Conservation (phyloP, 1,140 invertebrate species). For the Chlorops oryzae region DNA sequence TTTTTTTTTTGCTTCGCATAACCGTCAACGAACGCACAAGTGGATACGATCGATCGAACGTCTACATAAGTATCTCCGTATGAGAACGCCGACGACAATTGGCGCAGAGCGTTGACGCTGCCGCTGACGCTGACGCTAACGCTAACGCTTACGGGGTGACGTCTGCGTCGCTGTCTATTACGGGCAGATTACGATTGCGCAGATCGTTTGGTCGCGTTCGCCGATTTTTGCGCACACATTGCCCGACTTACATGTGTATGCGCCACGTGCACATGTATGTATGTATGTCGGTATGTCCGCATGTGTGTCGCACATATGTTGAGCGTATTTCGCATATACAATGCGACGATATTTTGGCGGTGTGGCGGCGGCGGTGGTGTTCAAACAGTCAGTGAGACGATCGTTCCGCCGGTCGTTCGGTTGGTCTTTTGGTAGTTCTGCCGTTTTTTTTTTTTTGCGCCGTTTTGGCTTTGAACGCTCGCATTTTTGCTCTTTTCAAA, state of each 20-base stretch:
- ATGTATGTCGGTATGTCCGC: not conserved
- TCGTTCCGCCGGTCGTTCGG: not conserved
- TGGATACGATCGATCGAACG: too few relatives aligned
- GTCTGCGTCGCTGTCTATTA: not conserved
- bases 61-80: constrained; percentile 1
- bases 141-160: constrained; percentile 12
- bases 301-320: not conserved
- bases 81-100: constrained; percentile 5
- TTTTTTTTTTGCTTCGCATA: too few relatives aligned
- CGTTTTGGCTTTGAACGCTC: constrained; percentile 5
- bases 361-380: too few relatives aligned
- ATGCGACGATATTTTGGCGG: too few relatives aligned
- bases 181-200: constrained; percentile 16
- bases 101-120: not conserved
- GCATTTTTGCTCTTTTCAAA: constrained; percentile 2
- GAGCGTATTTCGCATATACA: too few relatives aligned
- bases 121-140: constrained; percentile 10
- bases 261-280: too few relatives aligned
- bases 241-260: too few relatives aligned
- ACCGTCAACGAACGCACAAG: too few relatives aligned
- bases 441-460: constrained; percentile 1
- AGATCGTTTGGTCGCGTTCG: too few relatives aligned
- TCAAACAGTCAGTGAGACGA: too few relatives aligned
- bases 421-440: constrained; percentile 4
- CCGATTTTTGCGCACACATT: too few relatives aligned